These are phyloP conservation scores for Ictalurus furcatus DNA, from an alignment of 2,113 vertebrate genomes.

Conservation along the genomic window DNA sequence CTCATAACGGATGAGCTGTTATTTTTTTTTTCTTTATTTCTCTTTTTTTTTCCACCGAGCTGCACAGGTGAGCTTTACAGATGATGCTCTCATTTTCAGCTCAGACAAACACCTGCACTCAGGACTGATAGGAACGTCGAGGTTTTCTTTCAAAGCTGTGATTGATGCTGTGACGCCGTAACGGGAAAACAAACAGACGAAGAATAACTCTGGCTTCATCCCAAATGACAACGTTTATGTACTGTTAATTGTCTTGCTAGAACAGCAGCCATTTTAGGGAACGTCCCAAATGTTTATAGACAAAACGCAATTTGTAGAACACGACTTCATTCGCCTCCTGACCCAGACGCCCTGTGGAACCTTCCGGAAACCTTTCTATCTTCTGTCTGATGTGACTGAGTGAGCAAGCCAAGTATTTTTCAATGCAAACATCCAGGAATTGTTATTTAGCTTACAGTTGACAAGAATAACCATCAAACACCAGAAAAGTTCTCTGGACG, in stretches of 20 bases:
- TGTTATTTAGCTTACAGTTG: neutral
- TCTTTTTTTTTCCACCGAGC: neutral
- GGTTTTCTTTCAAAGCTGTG: neutral
- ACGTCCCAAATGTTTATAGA: neutral
- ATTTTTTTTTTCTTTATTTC: neutral
- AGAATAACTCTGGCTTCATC: neutral
- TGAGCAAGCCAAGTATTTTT: neutral
- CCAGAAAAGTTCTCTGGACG: neutral
- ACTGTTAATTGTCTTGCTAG: neutral
- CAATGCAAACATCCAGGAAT: neutral
- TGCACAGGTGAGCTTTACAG: conserved; percentile 35
- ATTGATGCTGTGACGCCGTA: neutral
- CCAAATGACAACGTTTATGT: neutral
- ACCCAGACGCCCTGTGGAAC: neutral
- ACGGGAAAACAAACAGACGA: neutral
- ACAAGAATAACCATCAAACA: neutral
- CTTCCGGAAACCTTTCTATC: neutral
- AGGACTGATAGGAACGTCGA: neutral
- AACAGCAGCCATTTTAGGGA: neutral
- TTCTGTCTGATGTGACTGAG: neutral
- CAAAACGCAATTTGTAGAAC: neutral
- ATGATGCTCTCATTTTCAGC: conserved; percentile 29
- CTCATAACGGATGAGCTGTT: neutral
- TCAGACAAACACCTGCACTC: conserved; percentile 25
- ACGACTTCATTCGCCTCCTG: neutral